A percentile compares a stretch with the other conserved stretches of the same genome.
Conservation (phyloP, 2,797 vertebrate genomes). For the Ara ararauna region DNA sequence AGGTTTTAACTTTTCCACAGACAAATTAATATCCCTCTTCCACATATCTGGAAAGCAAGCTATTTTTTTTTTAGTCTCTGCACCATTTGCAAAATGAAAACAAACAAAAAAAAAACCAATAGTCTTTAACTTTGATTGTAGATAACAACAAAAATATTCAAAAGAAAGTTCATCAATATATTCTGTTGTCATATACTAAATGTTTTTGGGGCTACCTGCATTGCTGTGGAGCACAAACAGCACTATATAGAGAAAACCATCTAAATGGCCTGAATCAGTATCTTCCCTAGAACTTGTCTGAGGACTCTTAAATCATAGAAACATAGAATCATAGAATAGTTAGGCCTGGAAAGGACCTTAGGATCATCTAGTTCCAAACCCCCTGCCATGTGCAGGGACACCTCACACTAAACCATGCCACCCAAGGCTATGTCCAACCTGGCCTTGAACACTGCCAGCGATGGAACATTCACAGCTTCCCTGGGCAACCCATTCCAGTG, state of each 20-base stretch:
- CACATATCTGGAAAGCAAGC: not conserved
- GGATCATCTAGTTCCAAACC: no score
- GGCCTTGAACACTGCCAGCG: no score
- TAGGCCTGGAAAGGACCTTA: no score
- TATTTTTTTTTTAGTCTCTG: not conserved
- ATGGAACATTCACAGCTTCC: no score
- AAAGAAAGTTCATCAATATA: not conserved
- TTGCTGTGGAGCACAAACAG: not conserved
- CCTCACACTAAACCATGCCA: no score
- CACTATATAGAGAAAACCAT: not conserved
- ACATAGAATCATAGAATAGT: no score
- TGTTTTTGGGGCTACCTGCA: not conserved
- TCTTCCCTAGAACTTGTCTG: not conserved
- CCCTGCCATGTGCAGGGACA: no score
- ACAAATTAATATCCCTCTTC: not conserved
- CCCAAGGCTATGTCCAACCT: no score
- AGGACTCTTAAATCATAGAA: not conserved
- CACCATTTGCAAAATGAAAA: not conserved
- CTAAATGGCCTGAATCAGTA: not conserved
- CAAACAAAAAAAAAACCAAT: no score
- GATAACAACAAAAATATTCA: not conserved
- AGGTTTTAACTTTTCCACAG: not conserved
- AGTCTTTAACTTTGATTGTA: not conserved
- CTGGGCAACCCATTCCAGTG: no score
- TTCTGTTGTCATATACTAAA: not conserved